These are phyloP conservation scores for Tetragnatha versicolor DNA, from an alignment of 1,140 invertebrate genomes.

Conservation along the genomic window DNA sequence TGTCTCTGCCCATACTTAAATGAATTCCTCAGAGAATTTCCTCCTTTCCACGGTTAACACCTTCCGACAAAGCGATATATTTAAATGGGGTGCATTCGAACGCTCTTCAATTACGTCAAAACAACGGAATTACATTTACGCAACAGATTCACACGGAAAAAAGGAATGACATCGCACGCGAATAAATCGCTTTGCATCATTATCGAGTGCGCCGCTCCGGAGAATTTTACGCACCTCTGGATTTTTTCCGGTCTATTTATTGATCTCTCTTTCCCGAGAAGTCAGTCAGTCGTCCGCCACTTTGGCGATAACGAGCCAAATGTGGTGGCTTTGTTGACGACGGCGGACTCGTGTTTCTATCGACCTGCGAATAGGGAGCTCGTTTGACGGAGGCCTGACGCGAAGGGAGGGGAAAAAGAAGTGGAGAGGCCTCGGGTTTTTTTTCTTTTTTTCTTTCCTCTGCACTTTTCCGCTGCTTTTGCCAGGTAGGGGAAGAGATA, in stretches of 20 bases:
- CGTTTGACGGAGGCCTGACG: background rate
- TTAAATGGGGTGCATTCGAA: too few relatives aligned
- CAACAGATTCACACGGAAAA: too few relatives aligned
- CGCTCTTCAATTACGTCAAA: too few relatives aligned
- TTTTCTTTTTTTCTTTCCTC: background rate
- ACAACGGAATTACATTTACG: too few relatives aligned
- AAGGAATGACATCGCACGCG: too few relatives aligned
- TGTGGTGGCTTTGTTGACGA: constrained; percentile 25
- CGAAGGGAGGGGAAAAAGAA: background rate
- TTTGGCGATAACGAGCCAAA: constrained; percentile 34
- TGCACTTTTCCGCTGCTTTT: background rate
- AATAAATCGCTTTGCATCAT: too few relatives aligned
- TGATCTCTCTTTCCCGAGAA: background rate
- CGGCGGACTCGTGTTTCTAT: constrained; percentile 16
- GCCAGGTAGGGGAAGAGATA: background rate
- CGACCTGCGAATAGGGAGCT: constrained; percentile 17
- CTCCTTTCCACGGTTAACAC: too few relatives aligned
- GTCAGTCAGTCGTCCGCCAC: background rate
- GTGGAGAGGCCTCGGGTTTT: background rate
- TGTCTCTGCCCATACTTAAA: too few relatives aligned
- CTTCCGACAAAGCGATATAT: too few relatives aligned
- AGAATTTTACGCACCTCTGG: constrained; percentile 9
- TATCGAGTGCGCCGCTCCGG: too few relatives aligned
- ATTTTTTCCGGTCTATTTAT: constrained; percentile 29
- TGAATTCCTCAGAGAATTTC: too few relatives aligned